Evolutionary conservation across 2,888 invertebrate species (phyloP), one percentile per base, ranked within the genome.

Genomic region (Theodoxus fluviatilis): DNA sequence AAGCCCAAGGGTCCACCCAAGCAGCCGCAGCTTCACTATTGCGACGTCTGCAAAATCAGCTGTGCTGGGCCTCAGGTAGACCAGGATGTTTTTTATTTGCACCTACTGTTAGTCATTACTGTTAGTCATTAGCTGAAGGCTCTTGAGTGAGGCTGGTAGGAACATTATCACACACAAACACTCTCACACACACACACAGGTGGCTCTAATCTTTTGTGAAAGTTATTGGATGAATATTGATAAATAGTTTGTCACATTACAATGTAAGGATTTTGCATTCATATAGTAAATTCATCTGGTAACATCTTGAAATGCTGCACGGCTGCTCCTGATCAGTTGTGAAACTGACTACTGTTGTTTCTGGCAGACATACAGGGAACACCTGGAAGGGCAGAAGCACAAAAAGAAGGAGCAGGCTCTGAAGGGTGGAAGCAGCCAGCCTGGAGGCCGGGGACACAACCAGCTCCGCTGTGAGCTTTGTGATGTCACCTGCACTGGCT

Each of bases 11-110:
- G 78, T 37, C 93, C 94, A 12, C 84, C 85, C 0, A 85, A 85
- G 72, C 80, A 80, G 37, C 81, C 83, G 6, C 85, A 85, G 78
- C 90, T 98, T 76, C 97, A 97, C 88, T 99, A 98, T 89, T 99
- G 98, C 87, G 98, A 99, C 88, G 96, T 98, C 18, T 99, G 99
- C 89, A 98, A 98, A 89, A 98, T 98, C 84, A 97, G 96, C 84
- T 98, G 96, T 88, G 96, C 95, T 75, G 96, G 96, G 0, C 95
- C 95, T 3, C 94, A 94, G 90, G 92, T 92, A 77, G 59, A n/a
- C n/a, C n/a, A n/a, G n/a, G n/a, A n/a, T n/a, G n/a, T n/a, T n/a
- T n/a, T n/a, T n/a, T n/a, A n/a, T n/a, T n/a, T n/a, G n/a, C n/a
- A n/a, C n/a, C n/a, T n/a, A n/a, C n/a, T n/a, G n/a, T n/a, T n/a